Base-by-base conservation (phyloP, 2,888 invertebrate species). In the Tinea trinotella region DNA sequence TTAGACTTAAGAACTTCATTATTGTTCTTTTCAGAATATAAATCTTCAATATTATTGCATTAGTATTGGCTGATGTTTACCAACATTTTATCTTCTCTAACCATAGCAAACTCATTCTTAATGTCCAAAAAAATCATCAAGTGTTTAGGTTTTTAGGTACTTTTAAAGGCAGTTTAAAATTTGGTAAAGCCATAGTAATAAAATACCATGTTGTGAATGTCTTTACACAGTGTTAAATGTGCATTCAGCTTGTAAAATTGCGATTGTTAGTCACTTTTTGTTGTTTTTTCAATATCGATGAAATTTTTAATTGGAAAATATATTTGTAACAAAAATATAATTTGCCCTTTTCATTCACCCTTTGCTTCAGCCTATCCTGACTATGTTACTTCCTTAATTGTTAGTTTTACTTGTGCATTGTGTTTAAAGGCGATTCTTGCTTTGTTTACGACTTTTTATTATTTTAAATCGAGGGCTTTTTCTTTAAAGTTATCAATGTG, bases 341-440 rank as follows among this genome's bases (percentile, higher is more conserved):
- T 71, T 75, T 69, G 62, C 67, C 82, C 81, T 82, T 85, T 85
- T 84, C 74, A 84, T 84, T 84, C 71, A 69, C 65, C 79, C 77
- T 52, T 35, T 59, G 76, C 74, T 54, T 55, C 36, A 69, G 76
- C 50, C 69, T 67, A 12, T 40, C 40, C 40, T 40, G 24, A 24
- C 52, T 56, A n/a, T n/a, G n/a, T 58, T 62, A 66, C 68, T 67
- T 24, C 65, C 63, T 62, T 54, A 54, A 17, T 67, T 62, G 60
- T 55, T 59, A 24, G 2, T 4, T 15, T 12, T 15, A 40, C 15
- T 40, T 15, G 40, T 40, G 40, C 12, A 40, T 3, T 13, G 12
- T 15, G 12, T 15, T 12, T 2, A 13, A 12, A 13, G 2, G 12
- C 2, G 13, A 40, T 40, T 40, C 40, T 13, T 12, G 15, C 40